These are phyloP conservation scores for Phoxinus dragarum DNA, from an alignment of 2,797 vertebrate genomes.

Conservation along the genomic window DNA sequence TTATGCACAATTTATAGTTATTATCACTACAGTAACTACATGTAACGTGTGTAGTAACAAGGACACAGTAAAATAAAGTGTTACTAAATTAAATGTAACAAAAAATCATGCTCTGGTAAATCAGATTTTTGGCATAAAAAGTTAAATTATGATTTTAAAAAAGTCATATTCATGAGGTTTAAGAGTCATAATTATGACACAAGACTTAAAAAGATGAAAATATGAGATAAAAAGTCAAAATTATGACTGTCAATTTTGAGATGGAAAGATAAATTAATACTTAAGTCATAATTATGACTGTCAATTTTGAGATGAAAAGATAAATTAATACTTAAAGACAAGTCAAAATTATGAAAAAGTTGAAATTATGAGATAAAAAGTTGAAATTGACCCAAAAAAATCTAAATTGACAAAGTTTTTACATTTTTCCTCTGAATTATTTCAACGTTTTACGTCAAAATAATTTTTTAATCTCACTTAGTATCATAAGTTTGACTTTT, in stretches of 20 bases:
- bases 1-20: not conserved
- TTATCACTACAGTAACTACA: not conserved
- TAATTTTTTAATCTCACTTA: not conserved
- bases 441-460: accelerated
- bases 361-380: not conserved
- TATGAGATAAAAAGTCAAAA: too few species aligned
- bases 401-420: not conserved
- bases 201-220: too few species aligned
- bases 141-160: not conserved
- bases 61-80: not conserved
- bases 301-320: not conserved
- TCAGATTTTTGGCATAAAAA: not conserved
- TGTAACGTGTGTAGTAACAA: not conserved
- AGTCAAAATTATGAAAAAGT: not conserved
- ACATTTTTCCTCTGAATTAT: not conserved
- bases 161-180: not conserved
- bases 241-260: too few species aligned
- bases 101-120: not conserved
- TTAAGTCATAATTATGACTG: too few species aligned
- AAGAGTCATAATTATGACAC: not conserved
- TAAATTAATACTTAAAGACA: not conserved
- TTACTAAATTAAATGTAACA: not conserved
- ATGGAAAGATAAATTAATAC: too few species aligned
- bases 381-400: not conserved
- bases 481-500: not conserved